Base-by-base conservation (phyloP, 2,888 invertebrate genomes). In the Limenitis camilla region DNA sequence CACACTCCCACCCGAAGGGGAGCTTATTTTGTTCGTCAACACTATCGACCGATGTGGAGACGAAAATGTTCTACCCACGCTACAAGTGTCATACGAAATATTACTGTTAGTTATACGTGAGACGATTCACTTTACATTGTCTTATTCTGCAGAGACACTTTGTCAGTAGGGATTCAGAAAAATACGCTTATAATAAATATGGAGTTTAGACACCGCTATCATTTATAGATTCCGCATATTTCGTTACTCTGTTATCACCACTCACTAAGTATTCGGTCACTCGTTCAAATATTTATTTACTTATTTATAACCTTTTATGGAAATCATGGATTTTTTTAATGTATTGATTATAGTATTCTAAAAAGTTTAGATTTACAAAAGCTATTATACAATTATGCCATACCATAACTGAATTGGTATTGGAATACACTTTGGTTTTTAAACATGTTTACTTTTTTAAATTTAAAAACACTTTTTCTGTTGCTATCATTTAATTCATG, bases 21-120 rank as follows among this genome's bases (percentile, higher is more conserved):
- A 82, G 83, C 79, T 84, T 86, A 86, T 87, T 85, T 83, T 82
- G 83, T 85, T 81, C 81, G 82, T 82, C 83, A 83, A 84, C 83
- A 81, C 82, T 84, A 67, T 85, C 81, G 83, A 85, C 78, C 80
- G 74, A 78, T 74, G 77, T 76, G 69, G 75, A 78, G 76, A 76
- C 76, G 77, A 80, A 78, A 78, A 73, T 71, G 70, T 71, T 76
- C 75, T 72, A 72, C 66, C 67, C 71, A 62, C 65, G 71, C 68
- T 61, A 70, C 72, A 72, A 72, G 70, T 76, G 74, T 72, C 74
- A 70, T 64, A 67, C 72, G 62, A 74, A 81, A 81, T 78, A 68
- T 71, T 61, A 76, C 78, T 74, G 71, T 78, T 67, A 67, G 63
- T 61, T 64, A 63, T 64, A 65, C 60, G 68, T 65, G 65, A 67